Evolutionary conservation across 2,888 invertebrate species (phyloP).

Genomic region (Oscheius sp.): DNA sequence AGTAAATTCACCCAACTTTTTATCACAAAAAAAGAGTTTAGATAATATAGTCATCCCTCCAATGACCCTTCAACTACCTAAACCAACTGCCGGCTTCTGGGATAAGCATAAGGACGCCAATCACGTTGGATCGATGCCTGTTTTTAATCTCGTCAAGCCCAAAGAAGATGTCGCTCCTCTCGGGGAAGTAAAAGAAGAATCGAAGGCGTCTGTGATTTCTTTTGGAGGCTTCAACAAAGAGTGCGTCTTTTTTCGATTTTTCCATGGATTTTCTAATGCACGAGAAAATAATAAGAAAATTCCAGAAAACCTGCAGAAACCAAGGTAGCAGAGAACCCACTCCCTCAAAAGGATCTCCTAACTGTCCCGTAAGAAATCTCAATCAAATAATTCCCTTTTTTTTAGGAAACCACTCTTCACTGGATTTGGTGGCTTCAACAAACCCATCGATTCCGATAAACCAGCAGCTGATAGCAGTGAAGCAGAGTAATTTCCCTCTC

Average conservation of each 20-base stretch:
- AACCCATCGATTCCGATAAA: neutral
- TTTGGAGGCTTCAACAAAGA: too few relatives aligned
- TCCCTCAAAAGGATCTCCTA: too few relatives aligned
- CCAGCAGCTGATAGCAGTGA: neutral
- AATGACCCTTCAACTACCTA: conserved; percentile 40
- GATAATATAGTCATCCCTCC: conserved; percentile 26
- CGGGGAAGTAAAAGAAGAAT: neutral
- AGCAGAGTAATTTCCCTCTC: neutral
- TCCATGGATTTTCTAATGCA: too few relatives aligned
- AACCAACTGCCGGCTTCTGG: conserved; percentile 51
- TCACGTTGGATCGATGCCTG: conserved; percentile 1
- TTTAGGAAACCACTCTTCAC: neutral
- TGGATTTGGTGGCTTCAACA: neutral
- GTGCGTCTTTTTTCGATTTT: too few relatives aligned
- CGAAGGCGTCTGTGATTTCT: neutral
- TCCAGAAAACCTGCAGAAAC: too few relatives aligned
- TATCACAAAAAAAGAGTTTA: neutral
- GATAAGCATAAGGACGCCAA: conserved; percentile 30
- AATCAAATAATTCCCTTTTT: too few relatives aligned
- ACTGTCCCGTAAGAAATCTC: too few relatives aligned
- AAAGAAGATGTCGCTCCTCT: neutral
- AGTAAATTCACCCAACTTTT: neutral
- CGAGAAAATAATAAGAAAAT: too few relatives aligned
- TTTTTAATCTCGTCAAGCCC: conserved; percentile 7
- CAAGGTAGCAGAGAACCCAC: neutral